Evolutionary conservation across 92 coral and sea anemone genomes (phyloP).

Genomic region (Micromussa lordhowensis): DNA sequence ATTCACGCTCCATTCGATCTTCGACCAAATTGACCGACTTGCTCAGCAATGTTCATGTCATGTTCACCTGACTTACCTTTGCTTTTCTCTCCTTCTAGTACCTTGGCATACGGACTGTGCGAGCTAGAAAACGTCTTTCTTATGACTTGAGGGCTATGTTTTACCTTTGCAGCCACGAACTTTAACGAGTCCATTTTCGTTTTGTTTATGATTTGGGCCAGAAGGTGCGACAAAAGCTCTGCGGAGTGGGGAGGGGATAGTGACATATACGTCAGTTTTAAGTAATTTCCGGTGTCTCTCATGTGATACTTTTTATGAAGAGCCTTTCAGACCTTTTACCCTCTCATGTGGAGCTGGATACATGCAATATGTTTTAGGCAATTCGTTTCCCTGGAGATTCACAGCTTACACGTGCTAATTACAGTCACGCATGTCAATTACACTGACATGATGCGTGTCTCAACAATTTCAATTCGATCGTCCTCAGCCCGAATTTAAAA

Average conservation of each 20-base stretch:
- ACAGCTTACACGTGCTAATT: too few species aligned
- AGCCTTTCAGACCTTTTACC: too few species aligned
- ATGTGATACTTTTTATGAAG: background rate
- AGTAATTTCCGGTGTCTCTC: background rate
- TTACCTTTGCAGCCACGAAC: constrained; percentile 89
- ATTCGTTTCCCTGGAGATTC: too few species aligned
- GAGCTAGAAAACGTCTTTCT: constrained; percentile 74
- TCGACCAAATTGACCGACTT: too few species aligned
- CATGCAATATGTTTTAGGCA: too few species aligned
- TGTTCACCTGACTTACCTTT: constrained; percentile 56
- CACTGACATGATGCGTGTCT: too few species aligned
- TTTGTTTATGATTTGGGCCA: background rate
- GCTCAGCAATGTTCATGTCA: too few species aligned
- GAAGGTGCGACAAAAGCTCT: background rate
- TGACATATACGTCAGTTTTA: background rate
- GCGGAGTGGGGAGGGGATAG: constrained; percentile 2
- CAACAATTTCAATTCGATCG: too few species aligned
- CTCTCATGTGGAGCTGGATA: too few species aligned
- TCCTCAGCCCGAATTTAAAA: too few species aligned
- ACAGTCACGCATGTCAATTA: too few species aligned
- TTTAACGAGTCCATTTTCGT: constrained; percentile 80
- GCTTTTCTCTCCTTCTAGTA: constrained; percentile 50
- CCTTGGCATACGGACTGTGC: constrained; percentile 41
- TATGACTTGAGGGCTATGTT: constrained; percentile 90
- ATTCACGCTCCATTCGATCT: too few species aligned